Percentiles rank a stretch among this genome's conserved stretches.
Conservation (phyloP, 2,797 vertebrate genomes). For the Mareca strepera region DNA sequence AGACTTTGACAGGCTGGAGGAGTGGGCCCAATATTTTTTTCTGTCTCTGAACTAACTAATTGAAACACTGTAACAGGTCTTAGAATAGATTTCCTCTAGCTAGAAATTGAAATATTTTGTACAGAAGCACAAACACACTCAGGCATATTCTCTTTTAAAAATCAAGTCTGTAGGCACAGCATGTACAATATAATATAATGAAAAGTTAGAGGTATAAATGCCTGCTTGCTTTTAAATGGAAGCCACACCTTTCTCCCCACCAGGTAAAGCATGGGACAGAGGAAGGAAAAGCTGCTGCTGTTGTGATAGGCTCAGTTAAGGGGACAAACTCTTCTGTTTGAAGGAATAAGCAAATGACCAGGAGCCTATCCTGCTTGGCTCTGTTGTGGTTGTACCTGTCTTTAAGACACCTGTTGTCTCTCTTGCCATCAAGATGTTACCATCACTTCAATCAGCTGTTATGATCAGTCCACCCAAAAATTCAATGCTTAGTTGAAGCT, state of each 20-base stretch:
- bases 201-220: conserved; percentile 16
- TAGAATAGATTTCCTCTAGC: background rate
- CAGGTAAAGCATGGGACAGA: background rate
- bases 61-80: background rate
- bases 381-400: background rate
- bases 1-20: too few relatives aligned
- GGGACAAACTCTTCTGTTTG: background rate
- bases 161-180: background rate
- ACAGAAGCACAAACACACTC: background rate
- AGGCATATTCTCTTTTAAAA: background rate
- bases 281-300: background rate
- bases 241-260: background rate
- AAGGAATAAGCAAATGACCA: background rate
- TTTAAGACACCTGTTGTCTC: background rate
- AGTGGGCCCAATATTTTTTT: background rate
- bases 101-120: conserved; percentile 38
- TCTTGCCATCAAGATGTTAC: background rate
- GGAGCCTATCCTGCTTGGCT: background rate
- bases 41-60: background rate
- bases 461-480: background rate
- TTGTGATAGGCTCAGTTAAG: background rate
- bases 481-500: background rate
- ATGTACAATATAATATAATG: background rate
- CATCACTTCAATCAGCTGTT: background rate
- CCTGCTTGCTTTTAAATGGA: background rate